Conservation (phyloP, 2,797 vertebrate genomes). For the Alexandromys oeconomus region DNA sequence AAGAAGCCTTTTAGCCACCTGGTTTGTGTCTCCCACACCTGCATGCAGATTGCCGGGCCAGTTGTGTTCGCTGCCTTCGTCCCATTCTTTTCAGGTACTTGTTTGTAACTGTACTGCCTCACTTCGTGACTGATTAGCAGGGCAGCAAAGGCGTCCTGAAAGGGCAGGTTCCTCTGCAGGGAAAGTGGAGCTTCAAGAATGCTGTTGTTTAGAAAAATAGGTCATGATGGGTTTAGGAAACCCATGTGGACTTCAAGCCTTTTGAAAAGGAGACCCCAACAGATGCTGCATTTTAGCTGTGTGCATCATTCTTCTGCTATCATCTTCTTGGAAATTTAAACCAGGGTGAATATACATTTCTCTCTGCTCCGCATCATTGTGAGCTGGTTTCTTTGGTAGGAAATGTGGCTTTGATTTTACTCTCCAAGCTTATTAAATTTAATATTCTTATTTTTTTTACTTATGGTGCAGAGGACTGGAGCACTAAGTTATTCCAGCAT, state of each 20-base stretch:
- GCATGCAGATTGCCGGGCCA: conserved; percentile 88
- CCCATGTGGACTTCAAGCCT: background rate
- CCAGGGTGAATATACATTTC: conserved; percentile 57
- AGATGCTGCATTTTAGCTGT: background rate
- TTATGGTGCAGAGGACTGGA: conserved; percentile 47
- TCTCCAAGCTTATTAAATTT: conserved; percentile 82
- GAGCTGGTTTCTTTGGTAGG: conserved; percentile 30
- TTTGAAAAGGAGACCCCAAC: conserved; percentile 23
- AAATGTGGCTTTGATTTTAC: conserved; percentile 81
- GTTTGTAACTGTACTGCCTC: conserved; percentile 85
- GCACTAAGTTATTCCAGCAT: conserved; percentile 59
- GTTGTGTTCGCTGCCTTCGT: conserved; percentile 89
- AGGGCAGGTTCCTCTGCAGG: conserved; percentile 78
- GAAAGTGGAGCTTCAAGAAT: background rate
- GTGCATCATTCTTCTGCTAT: conserved; percentile 34
- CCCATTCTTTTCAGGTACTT: conserved; percentile 90
- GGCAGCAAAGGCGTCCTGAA: conserved; percentile 84
- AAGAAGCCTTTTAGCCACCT: conserved; percentile 95
- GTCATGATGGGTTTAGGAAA: background rate
- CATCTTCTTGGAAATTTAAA: conserved; percentile 71
- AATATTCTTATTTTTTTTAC: conserved; percentile 74
- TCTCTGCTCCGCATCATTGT: conserved; percentile 60
- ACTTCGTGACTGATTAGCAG: conserved; percentile 87
- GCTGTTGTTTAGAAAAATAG: conserved; percentile 42
- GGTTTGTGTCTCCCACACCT: conserved; percentile 96